These are phyloP conservation scores for Zosterops pallidus DNA, from an alignment of 2,113 vertebrate genomes.

Conservation along the genomic window DNA sequence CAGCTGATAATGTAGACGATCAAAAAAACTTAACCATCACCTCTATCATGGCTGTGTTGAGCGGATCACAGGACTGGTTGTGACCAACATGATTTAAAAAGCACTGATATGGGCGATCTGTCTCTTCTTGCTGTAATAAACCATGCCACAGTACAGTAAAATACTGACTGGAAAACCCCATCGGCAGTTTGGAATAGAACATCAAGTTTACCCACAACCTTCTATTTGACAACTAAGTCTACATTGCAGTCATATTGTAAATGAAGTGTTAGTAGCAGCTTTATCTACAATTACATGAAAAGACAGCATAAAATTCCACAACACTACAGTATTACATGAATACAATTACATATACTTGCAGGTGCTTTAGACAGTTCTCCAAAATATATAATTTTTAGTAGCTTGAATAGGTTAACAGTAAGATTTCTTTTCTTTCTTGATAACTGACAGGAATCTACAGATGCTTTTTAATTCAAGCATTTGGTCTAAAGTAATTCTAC, in stretches of 20 bases:
- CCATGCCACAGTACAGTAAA: background rate
- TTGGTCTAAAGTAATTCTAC: background rate
- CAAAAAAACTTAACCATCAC: constrained; percentile 16
- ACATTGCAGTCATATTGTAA: background rate
- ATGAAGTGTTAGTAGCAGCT: background rate
- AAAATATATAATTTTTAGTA: background rate
- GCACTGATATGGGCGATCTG: background rate
- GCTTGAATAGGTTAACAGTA: background rate
- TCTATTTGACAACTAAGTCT: background rate
- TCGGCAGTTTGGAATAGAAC: background rate
- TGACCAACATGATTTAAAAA: constrained; percentile 4
- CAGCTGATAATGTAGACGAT: background rate
- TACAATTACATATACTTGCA: background rate
- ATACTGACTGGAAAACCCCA: background rate
- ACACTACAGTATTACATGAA: background rate
- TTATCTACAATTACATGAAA: background rate
- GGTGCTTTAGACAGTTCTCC: background rate
- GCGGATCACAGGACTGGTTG: constrained; percentile 22
- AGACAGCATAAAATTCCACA: background rate
- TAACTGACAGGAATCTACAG: background rate
- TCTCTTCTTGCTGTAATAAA: constrained; percentile 50
- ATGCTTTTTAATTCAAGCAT: background rate
- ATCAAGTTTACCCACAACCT: background rate
- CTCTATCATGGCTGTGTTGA: constrained; percentile 65
- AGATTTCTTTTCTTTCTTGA: background rate